Evolutionary conservation across 1,140 invertebrate species (phyloP).

Genomic region (Chironomus striatipennis): DNA sequence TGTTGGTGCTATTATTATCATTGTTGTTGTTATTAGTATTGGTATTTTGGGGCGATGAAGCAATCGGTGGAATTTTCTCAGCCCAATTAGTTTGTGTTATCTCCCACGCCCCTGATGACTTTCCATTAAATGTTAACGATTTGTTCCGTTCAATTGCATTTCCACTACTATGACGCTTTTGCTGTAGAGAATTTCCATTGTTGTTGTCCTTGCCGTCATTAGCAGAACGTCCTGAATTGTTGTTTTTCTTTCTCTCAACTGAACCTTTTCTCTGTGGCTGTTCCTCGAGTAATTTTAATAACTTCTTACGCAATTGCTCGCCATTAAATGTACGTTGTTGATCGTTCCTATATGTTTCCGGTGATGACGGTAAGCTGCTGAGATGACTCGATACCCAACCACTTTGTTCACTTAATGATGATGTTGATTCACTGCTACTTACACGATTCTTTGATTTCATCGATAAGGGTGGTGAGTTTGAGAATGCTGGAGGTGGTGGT

Average conservation of each 20-base stretch:
- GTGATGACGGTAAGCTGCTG: slow-evolving; percentile 49
- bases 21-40: not conserved
- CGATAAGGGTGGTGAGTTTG: slow-evolving; percentile 32
- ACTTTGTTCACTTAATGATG: slow-evolving; percentile 64
- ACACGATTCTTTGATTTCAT: slow-evolving; percentile 25
- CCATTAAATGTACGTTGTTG: slow-evolving; percentile 46
- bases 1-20: not conserved
- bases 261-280: slow-evolving; percentile 26
- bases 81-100: not conserved
- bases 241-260: slow-evolving; percentile 26
- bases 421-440: slow-evolving; percentile 50
- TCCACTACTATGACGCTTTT: slow-evolving; percentile 11
- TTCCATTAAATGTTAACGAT: slow-evolving; percentile 21
- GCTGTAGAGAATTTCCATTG: not conserved
- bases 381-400: slow-evolving; percentile 65
- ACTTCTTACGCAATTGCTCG: slow-evolving; percentile 48
- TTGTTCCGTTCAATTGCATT: slow-evolving; percentile 16
- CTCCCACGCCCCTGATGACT: not conserved
- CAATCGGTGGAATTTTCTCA: slow-evolving; percentile 13
- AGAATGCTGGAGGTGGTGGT: slow-evolving; percentile 41
- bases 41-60: not conserved
- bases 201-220: not conserved
- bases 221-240: slow-evolving; percentile 19
- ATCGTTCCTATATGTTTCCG: slow-evolving; percentile 41
- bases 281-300: slow-evolving; percentile 47